Base-by-base conservation (phyloP, 2,113 vertebrate species). In the Rhynchomys soricoides region DNA sequence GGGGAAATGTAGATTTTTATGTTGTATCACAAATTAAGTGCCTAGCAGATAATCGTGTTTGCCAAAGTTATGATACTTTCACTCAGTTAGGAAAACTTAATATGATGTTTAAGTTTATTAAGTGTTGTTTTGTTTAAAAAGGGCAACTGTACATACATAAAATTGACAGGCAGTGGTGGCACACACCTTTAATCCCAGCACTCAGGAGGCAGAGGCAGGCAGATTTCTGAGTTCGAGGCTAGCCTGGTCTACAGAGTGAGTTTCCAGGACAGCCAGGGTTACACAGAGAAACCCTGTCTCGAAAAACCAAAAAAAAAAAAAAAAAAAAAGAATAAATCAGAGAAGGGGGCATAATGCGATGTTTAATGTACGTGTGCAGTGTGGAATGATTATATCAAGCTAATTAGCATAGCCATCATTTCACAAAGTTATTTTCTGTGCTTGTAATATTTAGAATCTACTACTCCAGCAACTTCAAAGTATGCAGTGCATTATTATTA, bases 291-390 rank as follows among this genome's bases (percentile, higher is more conserved):
- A n/a, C n/a, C n/a, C n/a, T n/a, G n/a, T n/a, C n/a, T n/a, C n/a
- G n/a, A n/a, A n/a, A n/a, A n/a, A n/a, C n/a, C n/a, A n/a, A n/a
- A n/a, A n/a, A n/a, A n/a, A n/a, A n/a, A n/a, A n/a, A n/a, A n/a
- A n/a, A n/a, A n/a, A n/a, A n/a, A 90, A 90, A 85, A 97, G 75
- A 90, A 73, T 52, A 81, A 55, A 59, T n/a, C 57, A 82, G 7
- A 52, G 24, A 74, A 57, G 40, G 40, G 26, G 45, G 55, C 17
- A 29, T 10, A 43, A 37, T 9, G 62, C 59, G 31, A 70, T 59
- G 52, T 71, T 79, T 59, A 75, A 21, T 45, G 31, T 45, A 48
- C 62, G 31, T 57, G 55, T 17, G 34, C 12, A 74, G 52, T 17
- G 13, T 43, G 3, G 5, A 74, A 73, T 82, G 37, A 82, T 74